These are phyloP conservation scores for Himalopsyche japonica DNA, from an alignment of 2,888 invertebrate species.

Conservation along the genomic window DNA sequence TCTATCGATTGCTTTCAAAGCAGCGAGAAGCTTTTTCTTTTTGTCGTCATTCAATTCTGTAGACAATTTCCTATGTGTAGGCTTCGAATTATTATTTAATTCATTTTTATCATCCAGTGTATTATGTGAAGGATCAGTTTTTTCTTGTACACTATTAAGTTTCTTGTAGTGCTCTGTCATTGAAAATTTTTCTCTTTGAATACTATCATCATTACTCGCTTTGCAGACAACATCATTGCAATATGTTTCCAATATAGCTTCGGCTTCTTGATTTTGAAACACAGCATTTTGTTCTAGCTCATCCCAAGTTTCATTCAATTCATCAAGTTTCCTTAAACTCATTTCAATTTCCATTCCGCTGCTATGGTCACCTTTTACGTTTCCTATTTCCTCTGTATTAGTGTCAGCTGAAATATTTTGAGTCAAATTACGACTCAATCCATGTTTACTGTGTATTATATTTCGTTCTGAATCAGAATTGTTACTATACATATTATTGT, in stretches of 20 bases:
- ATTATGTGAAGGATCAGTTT: constrained; percentile 45
- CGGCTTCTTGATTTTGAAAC: constrained; percentile 16
- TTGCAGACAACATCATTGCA: constrained; percentile 53
- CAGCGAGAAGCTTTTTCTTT: constrained; percentile 64
- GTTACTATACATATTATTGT: background rate
- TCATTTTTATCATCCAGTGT: background rate
- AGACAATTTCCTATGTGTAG: background rate
- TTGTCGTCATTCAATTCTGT: constrained; percentile 46
- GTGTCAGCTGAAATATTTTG: background rate
- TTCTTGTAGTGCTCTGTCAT: background rate
- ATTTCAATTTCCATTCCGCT: background rate
- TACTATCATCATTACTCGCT: background rate
- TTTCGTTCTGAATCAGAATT: background rate
- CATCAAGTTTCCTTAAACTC: background rate
- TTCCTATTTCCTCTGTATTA: background rate
- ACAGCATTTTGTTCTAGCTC: background rate
- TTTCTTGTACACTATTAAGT: constrained; percentile 52
- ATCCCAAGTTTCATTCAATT: background rate
- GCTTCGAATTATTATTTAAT: constrained; percentile 10
- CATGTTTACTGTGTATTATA: background rate
- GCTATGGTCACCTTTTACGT: background rate
- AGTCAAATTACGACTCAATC: background rate
- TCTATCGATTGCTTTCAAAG: constrained; percentile 66
- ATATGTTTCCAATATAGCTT: constrained; percentile 52
- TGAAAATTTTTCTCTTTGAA: background rate